Conservation (phyloP, 2,113 vertebrate genomes). For the Ammodytes marinus region DNA sequence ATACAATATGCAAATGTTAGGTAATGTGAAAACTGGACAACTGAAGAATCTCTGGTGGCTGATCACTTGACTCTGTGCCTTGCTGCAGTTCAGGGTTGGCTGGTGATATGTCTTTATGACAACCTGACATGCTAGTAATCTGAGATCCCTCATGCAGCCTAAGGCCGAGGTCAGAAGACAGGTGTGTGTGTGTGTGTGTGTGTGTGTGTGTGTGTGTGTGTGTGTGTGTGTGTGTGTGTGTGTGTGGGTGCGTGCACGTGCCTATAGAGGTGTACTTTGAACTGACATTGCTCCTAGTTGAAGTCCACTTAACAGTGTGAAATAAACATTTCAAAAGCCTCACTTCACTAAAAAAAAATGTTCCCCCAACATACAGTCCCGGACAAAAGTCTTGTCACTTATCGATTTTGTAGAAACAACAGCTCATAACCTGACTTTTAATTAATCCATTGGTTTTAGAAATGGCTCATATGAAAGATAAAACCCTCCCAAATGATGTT, state of each 20-base stretch:
- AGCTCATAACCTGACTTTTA: no score
- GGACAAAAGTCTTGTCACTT: no score
- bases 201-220: neutral
- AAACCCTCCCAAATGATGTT: no score
- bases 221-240: neutral
- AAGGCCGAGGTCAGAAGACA: conserved; percentile 48
- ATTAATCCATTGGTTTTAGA: no score
- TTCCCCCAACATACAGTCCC: no score
- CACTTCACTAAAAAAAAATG: neutral
- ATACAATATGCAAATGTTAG: neutral
- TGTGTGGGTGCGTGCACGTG: no score
- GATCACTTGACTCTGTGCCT: neutral
- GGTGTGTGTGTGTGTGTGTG: neutral
- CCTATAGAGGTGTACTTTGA: neutral
- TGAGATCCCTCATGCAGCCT: conserved; percentile 36
- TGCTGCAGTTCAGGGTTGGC: conserved; percentile 5
- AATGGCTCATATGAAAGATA: no score
- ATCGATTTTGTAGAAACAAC: no score
- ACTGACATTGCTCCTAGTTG: neutral
- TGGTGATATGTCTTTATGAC: conserved; percentile 24
- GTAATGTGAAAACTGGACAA: neutral
- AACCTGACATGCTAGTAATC: conserved; percentile 9
- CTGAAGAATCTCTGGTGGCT: accelerated
- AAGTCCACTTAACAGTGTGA: neutral
- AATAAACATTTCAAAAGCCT: neutral